These are phyloP conservation scores for Glareola pratincola DNA, from an alignment of 2,113 vertebrate genomes.

Conservation along the genomic window DNA sequence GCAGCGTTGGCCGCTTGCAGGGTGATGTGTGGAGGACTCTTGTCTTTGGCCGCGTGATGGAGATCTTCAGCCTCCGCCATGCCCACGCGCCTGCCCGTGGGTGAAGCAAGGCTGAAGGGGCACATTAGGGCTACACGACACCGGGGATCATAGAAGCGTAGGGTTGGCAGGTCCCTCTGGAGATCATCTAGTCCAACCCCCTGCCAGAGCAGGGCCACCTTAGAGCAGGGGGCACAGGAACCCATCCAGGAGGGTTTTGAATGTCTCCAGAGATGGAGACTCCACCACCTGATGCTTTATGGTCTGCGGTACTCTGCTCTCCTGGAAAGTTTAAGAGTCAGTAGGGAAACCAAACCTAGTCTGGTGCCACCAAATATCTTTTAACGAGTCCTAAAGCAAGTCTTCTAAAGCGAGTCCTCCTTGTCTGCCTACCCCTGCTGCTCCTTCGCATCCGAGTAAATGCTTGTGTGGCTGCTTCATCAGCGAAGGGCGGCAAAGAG, in stretches of 20 bases:
- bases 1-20: not conserved
- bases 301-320: too few species aligned
- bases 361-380: not conserved
- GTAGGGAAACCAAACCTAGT: too few species aligned
- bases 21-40: not conserved
- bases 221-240: too few species aligned
- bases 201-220: too few species aligned
- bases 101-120: not conserved
- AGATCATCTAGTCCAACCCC: too few species aligned
- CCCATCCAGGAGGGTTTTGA: too few species aligned
- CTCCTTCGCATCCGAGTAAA: not conserved
- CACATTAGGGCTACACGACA: rapidly evolving
- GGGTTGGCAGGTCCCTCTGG: too few species aligned
- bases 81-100: rapidly evolving
- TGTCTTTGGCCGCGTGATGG: not conserved
- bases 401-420: too few species aligned
- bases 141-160: too few species aligned
- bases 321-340: rapidly evolving
- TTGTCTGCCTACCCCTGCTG: not conserved
- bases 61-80: too few species aligned
- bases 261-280: too few species aligned
- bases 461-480: too few species aligned
- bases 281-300: not conserved
- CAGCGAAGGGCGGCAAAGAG: not conserved
- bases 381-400: not conserved